phyloP scores from a whole-genome alignment of 2,888 invertebrate species.

The Phyllotreta striolata region DNA sequence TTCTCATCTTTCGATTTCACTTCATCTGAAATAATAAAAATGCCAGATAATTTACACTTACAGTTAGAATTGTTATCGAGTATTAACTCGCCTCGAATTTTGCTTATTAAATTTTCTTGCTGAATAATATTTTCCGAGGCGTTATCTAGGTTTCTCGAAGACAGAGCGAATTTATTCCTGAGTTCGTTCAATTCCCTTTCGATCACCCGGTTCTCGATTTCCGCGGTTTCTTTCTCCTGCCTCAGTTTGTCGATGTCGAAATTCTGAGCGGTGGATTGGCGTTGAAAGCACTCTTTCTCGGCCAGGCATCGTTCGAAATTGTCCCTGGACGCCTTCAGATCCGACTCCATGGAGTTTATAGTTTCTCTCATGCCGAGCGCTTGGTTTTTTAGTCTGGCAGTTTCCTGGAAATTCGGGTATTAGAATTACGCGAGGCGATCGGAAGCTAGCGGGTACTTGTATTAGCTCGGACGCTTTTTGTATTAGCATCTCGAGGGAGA shows the following conservation, averaged over 20 bases:
- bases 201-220: slow-evolving; percentile 74
- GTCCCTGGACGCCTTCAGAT: slow-evolving; percentile 72
- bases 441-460: slow-evolving; percentile 62
- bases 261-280: slow-evolving; percentile 75
- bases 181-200: slow-evolving; percentile 77
- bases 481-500: slow-evolving; percentile 76
- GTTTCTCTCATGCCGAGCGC: slow-evolving; percentile 69
- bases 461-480: slow-evolving; percentile 81
- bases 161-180: slow-evolving; percentile 71
- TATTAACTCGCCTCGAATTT: slow-evolving; percentile 65
- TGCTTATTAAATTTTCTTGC: slow-evolving; percentile 73
- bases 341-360: slow-evolving; percentile 69
- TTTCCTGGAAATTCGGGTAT: slow-evolving; percentile 52
- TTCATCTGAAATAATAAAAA: slow-evolving; percentile 66
- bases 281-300: slow-evolving; percentile 79
- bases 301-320: slow-evolving; percentile 69
- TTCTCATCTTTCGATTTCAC: slow-evolving; percentile 75
- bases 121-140: slow-evolving; percentile 74
- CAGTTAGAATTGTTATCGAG: slow-evolving; percentile 11
- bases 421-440: background rate
- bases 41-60: background rate
- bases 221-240: slow-evolving; percentile 79
- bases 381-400: slow-evolving; percentile 56
- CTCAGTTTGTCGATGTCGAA: slow-evolving; percentile 76
- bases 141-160: slow-evolving; percentile 71